phyloP scores from a whole-genome alignment of 2,113 vertebrate species.

The Martes martes region DNA sequence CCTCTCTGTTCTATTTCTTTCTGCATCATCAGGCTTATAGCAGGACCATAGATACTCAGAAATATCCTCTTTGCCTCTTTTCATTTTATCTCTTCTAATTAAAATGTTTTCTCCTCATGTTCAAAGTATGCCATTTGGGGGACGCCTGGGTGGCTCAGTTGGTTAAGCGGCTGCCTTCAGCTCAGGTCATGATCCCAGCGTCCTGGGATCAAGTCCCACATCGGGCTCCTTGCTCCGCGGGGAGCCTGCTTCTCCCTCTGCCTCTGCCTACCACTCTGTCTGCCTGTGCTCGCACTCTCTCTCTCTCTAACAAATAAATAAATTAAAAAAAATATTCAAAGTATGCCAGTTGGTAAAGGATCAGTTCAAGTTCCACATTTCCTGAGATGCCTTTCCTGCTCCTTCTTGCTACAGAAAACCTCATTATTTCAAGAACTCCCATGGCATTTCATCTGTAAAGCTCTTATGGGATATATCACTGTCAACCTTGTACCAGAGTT shows the following conservation, averaged over 20 bases:
- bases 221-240: too few species aligned
- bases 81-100: neutral
- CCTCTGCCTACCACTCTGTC: too few species aligned
- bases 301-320: too few species aligned
- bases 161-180: too few species aligned
- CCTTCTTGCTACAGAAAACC: neutral
- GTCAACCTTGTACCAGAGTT: neutral
- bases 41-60: neutral
- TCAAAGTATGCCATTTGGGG: neutral
- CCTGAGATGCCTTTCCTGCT: neutral
- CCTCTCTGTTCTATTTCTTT: neutral
- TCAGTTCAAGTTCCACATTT: neutral
- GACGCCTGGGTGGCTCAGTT: too few species aligned
- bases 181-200: too few species aligned
- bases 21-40: too few species aligned
- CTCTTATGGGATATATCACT: neutral
- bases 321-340: neutral
- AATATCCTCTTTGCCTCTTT: neutral
- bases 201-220: too few species aligned
- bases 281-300: too few species aligned
- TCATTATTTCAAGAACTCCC: slow-evolving; percentile 57
- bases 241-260: too few species aligned
- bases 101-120: neutral
- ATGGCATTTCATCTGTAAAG: neutral
- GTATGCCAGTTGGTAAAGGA: neutral